phyloP scores from a whole-genome alignment of 2,797 vertebrate genomes.

The Acanthis flammea region DNA sequence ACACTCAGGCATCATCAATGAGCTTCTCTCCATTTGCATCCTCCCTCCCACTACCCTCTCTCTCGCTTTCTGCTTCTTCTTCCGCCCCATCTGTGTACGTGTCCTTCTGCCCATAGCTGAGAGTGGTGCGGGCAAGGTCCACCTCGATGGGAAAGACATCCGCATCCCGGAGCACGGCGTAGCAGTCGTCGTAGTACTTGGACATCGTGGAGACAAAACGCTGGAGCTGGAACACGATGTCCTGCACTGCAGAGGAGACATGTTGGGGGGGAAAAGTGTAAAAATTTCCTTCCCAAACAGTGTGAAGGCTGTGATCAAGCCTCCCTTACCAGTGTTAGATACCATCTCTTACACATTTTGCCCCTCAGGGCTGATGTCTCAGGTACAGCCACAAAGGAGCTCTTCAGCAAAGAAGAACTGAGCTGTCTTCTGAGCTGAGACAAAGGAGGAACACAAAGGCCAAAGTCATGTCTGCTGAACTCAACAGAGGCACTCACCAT shows the following conservation, averaged over 20 bases:
- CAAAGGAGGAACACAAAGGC: not conserved
- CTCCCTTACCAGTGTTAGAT: not conserved
- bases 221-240: constrained; percentile 99
- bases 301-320: not conserved
- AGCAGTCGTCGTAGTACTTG: constrained; percentile 94
- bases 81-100: constrained; percentile 81
- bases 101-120: constrained; percentile 87
- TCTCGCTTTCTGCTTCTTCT: constrained; percentile 65
- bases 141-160: constrained; percentile 99
- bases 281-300: not conserved
- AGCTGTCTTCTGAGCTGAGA: not conserved
- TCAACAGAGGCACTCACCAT: constrained; percentile 77
- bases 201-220: constrained; percentile 98
- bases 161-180: constrained; percentile 88
- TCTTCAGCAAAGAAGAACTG: not conserved
- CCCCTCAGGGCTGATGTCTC: not conserved
- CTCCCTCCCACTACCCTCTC: constrained; percentile 23
- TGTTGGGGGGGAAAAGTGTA: not conserved
- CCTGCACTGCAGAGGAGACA: constrained; percentile 83
- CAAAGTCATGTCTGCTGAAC: not conserved
- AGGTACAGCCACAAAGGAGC: not conserved
- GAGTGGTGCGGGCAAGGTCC: constrained; percentile 92
- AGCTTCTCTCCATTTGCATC: constrained; percentile 69
- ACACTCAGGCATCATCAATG: constrained; percentile 72
- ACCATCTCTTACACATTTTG: not conserved